A percentile compares a stretch with the other conserved stretches of the same genome.
Conservation (phyloP, 2,113 vertebrate species). For the Aviceda subcristata region DNA sequence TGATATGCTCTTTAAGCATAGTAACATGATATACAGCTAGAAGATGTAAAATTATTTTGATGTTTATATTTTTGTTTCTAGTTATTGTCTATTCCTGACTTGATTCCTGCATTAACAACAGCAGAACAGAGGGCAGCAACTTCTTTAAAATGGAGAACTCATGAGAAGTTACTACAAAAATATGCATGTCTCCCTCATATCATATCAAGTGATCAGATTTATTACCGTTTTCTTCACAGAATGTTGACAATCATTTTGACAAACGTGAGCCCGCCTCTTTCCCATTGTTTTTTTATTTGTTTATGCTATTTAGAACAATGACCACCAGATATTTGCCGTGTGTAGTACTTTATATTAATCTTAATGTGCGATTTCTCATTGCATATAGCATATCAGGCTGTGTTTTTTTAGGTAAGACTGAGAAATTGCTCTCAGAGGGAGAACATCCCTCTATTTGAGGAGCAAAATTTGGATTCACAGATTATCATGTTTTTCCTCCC, state of each 20-base stretch:
- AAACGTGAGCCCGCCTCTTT: constrained; percentile 77
- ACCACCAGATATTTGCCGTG: background rate
- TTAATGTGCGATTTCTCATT: background rate
- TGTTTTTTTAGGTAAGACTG: background rate
- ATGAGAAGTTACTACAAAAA: constrained; percentile 89
- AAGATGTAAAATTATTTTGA: background rate
- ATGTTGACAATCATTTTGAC: constrained; percentile 91
- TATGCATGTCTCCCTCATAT: constrained; percentile 88
- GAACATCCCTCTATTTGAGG: background rate
- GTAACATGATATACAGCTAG: background rate
- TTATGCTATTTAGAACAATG: background rate
- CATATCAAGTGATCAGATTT: constrained; percentile 91
- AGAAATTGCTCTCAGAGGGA: background rate
- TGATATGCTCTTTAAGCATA: background rate
- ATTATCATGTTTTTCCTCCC: background rate
- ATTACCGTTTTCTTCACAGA: constrained; percentile 89
- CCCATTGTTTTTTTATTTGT: background rate
- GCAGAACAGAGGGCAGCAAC: constrained; percentile 89
- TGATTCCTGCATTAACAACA: constrained; percentile 84
- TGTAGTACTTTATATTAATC: background rate
- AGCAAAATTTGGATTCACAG: background rate
- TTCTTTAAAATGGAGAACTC: constrained; percentile 91
- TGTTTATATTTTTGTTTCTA: constrained; percentile 41
- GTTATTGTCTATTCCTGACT: constrained; percentile 82
- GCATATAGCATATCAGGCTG: background rate